A percentile compares a stretch with the other conserved stretches of the same genome.
Conservation (phyloP, 2,113 vertebrate genomes). For the Hemichromis elongatus region DNA sequence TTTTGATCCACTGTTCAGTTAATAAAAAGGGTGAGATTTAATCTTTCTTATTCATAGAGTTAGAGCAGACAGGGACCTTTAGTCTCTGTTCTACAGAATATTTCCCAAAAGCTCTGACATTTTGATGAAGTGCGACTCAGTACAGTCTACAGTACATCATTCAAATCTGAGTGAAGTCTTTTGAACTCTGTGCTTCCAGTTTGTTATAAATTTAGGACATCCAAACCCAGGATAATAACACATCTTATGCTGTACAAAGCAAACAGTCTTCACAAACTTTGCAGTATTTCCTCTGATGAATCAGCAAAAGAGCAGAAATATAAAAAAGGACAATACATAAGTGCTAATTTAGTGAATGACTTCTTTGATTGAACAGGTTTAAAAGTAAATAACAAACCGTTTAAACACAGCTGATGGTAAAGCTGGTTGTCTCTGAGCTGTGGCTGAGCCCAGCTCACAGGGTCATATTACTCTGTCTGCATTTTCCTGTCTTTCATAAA, state of each 20-base stretch:
- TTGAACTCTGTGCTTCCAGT: not conserved
- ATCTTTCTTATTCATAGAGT: not conserved
- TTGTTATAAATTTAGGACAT: not conserved
- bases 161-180: not conserved
- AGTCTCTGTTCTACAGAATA: not conserved
- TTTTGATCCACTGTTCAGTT: not conserved
- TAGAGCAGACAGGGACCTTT: not conserved
- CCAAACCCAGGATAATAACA: not conserved
- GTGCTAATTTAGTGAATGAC: not conserved
- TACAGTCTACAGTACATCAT: not conserved
- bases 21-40: not conserved
- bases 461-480: not conserved
- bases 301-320: not conserved
- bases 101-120: not conserved
- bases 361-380: not conserved
- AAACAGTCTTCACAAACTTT: not conserved
- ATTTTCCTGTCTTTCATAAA: conserved; percentile 43
- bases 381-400: not conserved
- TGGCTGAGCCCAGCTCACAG: not conserved
- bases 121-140: not conserved
- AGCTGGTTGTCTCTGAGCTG: not conserved
- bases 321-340: not conserved
- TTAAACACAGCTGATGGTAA: not conserved
- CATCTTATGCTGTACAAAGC: not conserved
- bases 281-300: not conserved